Evolutionary conservation across 2,797 vertebrate species (phyloP).

Genomic region (Echiichthys vipera): DNA sequence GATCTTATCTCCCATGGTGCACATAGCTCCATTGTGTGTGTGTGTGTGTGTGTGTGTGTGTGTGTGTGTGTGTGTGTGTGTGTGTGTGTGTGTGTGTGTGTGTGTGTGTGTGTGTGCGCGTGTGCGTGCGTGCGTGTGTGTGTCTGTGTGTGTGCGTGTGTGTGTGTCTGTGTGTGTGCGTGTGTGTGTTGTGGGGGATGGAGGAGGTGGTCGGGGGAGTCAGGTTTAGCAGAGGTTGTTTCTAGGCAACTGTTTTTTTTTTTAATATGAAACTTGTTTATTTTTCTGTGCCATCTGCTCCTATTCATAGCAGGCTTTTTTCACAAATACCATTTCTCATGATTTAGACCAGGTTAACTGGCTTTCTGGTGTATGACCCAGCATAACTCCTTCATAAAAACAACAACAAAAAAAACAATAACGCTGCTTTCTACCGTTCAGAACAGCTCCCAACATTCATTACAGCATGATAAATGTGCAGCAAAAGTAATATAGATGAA

Average conservation of each 20-base stretch:
- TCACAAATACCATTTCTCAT: conserved; percentile 35
- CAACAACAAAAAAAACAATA: background rate
- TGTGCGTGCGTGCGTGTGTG: background rate
- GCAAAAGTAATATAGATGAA: background rate
- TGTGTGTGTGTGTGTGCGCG: conserved; percentile 18
- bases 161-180: conserved; percentile 4
- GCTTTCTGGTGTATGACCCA: conserved; percentile 13
- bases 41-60: conserved; percentile 18
- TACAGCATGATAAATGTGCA: background rate
- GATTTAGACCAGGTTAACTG: conserved; percentile 42
- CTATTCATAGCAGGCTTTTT: conserved; percentile 50
- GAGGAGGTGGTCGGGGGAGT: conserved; percentile 48
- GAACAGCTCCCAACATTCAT: conserved; percentile 10
- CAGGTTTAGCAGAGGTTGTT: conserved; percentile 80
- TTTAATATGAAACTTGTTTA: conserved; percentile 66
- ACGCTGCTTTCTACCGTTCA: background rate
- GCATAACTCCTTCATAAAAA: conserved; percentile 1
- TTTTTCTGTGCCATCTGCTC: conserved; percentile 50
- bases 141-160: conserved; percentile 14
- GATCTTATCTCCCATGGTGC: conserved; percentile 77
- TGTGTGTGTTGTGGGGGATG: conserved; percentile 3
- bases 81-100: conserved; percentile 7
- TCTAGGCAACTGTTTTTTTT: conserved; percentile 77
- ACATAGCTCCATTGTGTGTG: conserved; percentile 39
- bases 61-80: conserved; percentile 15